A percentile compares a stretch with the other conserved stretches of the same genome.
Evolutionary conservation across 2,797 vertebrate species (phyloP).

Genomic region (Gouania willdenowi): DNA sequence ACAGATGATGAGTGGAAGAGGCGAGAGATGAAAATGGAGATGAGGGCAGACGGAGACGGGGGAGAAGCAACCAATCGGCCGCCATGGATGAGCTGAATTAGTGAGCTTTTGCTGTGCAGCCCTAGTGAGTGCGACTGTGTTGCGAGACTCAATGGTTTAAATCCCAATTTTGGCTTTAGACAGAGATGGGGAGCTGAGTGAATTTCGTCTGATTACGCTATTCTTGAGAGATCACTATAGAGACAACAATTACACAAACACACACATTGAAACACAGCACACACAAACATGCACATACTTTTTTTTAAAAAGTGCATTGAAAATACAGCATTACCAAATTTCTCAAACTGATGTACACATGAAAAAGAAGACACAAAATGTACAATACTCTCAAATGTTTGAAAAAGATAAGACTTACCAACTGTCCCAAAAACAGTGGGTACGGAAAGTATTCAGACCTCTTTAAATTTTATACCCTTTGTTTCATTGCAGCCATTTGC

Average conservation of each 20-base stretch:
- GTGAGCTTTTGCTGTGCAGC: constrained; percentile 43
- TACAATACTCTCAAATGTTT: constrained; percentile 21
- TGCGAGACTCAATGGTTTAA: constrained; percentile 50
- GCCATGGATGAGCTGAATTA: constrained; percentile 27
- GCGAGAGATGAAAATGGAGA: constrained; percentile 49
- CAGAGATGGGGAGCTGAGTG: constrained; percentile 44
- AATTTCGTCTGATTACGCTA: constrained; percentile 64
- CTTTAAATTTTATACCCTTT: too few species aligned
- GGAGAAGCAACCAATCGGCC: constrained; percentile 44
- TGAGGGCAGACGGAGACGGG: constrained; percentile 41
- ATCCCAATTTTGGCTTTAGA: constrained; percentile 52
- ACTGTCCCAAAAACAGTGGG: too few species aligned
- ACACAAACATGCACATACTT: neutral
- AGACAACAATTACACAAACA: constrained; percentile 31
- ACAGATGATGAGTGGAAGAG: constrained; percentile 48
- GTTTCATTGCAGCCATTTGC: too few species aligned
- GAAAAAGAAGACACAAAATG: constrained; percentile 10
- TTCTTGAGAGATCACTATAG: constrained; percentile 53
- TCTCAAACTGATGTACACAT: neutral
- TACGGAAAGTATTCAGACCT: too few species aligned
- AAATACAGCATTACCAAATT: neutral
- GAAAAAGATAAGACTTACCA: too few species aligned
- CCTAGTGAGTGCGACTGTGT: constrained; percentile 39
- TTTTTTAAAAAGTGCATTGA: too few species aligned
- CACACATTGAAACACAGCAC: neutral